Evolutionary conservation across 2,888 invertebrate species (phyloP), one percentile per base, ranked within the genome.

Genomic region (Polymixis lichenea): DNA sequence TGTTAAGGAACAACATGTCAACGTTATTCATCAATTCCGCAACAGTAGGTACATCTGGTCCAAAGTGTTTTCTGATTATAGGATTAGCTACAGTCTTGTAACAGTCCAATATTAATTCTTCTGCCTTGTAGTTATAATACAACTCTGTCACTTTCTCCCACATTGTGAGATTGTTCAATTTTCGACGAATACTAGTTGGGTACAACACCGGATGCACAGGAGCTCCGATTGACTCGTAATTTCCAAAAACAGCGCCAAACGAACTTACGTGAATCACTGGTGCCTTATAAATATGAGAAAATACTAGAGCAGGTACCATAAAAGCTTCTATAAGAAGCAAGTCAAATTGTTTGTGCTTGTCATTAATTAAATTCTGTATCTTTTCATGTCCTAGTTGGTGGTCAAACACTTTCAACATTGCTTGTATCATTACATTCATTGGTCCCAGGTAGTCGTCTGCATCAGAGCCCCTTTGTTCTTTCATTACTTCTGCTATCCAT

Each of bases 181-280:
- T 88, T 46, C 86, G 83, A 7, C 80, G 78, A 8, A 80, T 7
- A 6, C 61, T 2, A 28, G 9, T 13, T 53, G 91, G 90, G 66
- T 90, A 90, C 1, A 93, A 62, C 0, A 91, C 7, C 0, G 91
- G 91, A 80, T 93, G 91, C 0, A 46, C 62, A 6, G 90, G 82
- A 22, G 89, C 88, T 7, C 93, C 93, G 0, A 91, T 70, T 3
- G 70, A 38, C 55, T 87, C 83, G 51, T 82, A 86, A 58, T 87
- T 86, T 17, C 80, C 80, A 49, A 67, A 51, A 0, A 80, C 5
- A 0, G 80, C 83, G 7, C 90, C 90, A 17, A 90, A 81, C 0
- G 93, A 92, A 83, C 91, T 92, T 0, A 93, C 72, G 65, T 85
- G 83, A 43, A 93, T 93, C 0, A 89, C 87, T 4, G 93, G 93